Conservation (phyloP, 2,797 vertebrate species). For the Champsocephalus gunnari region DNA sequence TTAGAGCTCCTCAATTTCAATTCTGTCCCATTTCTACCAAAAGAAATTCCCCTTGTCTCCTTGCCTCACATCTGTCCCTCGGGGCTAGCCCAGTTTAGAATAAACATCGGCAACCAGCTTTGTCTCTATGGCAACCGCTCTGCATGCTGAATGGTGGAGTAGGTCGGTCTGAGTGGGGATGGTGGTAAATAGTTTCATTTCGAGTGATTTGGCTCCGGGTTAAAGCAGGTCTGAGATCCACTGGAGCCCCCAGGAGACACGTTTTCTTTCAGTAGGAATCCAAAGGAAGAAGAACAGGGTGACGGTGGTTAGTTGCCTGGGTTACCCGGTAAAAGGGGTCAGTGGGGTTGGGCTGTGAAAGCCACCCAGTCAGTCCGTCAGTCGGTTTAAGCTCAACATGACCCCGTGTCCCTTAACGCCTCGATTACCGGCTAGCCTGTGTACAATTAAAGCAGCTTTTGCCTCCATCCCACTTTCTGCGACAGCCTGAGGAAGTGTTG, state of each 20-base stretch:
- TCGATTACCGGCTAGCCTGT: conserved; percentile 54
- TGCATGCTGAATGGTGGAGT: conserved; percentile 47
- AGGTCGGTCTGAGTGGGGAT: conserved; percentile 14
- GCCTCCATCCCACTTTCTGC: conserved; percentile 65
- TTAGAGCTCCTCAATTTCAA: conserved; percentile 11
- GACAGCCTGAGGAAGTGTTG: conserved; percentile 72
- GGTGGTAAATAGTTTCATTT: conserved; percentile 33
- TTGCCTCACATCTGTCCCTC: conserved; percentile 65
- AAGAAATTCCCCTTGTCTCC: conserved; percentile 55
- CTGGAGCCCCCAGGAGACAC: neutral
- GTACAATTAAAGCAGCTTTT: conserved; percentile 68
- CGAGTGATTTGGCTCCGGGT: conserved; percentile 19
- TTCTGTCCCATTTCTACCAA: conserved; percentile 34
- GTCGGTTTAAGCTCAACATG: conserved; percentile 59
- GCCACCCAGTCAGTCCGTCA: conserved; percentile 52
- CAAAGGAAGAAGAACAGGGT: neutral
- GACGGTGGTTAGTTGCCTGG: conserved; percentile 14
- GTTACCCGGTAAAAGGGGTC: conserved; percentile 40
- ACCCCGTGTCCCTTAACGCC: conserved; percentile 57
- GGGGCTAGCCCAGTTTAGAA: conserved; percentile 79
- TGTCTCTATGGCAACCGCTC: conserved; percentile 84
- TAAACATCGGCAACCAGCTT: conserved; percentile 79
- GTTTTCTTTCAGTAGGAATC: neutral
- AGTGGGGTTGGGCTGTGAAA: conserved; percentile 54
- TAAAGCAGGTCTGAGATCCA: neutral